Percentiles rank a stretch among this genome's conserved stretches.
phyloP scores from a whole-genome alignment of 2,113 vertebrate species.

The Apistogramma diplotaenia region DNA sequence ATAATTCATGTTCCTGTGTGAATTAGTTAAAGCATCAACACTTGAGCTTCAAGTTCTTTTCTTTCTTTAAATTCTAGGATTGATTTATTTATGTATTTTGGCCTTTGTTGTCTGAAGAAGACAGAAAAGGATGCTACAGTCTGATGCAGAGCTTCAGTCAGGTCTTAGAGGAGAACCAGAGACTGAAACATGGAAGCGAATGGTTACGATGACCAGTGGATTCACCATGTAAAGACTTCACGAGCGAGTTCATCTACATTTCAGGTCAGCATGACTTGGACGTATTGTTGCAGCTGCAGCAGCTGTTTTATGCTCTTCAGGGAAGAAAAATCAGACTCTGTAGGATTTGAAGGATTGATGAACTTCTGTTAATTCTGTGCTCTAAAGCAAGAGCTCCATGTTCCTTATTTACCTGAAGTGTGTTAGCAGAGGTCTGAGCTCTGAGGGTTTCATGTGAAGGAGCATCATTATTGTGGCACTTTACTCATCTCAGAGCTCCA shows the following conservation, averaged over 20 bases:
- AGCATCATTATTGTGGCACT: too few relatives aligned
- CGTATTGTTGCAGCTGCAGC: not conserved
- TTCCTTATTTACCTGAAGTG: not conserved
- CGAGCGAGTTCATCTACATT: not conserved
- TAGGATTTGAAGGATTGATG: not conserved
- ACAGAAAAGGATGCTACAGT: not conserved
- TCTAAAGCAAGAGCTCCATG: not conserved
- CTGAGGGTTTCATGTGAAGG: not conserved
- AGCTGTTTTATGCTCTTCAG: accelerated
- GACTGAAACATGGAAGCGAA: not conserved
- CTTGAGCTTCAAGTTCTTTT: not conserved
- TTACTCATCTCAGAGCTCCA: not conserved
- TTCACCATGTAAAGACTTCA: not conserved
- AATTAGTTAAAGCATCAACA: conserved; percentile 13
- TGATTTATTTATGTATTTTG: not conserved
- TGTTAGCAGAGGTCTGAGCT: not conserved
- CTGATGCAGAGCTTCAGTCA: conserved; percentile 10
- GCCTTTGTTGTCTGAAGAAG: not conserved
- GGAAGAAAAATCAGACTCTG: not conserved
- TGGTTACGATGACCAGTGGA: not conserved
- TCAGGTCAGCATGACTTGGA: not conserved
- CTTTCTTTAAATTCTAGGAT: not conserved
- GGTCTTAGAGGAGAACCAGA: not conserved
- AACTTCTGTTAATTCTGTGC: not conserved
- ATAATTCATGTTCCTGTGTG: conserved; percentile 5